Percentiles rank a stretch among this genome's conserved stretches.
Conservation (phyloP, 1,140 invertebrate genomes). For the Camponotus vicinus region DNA sequence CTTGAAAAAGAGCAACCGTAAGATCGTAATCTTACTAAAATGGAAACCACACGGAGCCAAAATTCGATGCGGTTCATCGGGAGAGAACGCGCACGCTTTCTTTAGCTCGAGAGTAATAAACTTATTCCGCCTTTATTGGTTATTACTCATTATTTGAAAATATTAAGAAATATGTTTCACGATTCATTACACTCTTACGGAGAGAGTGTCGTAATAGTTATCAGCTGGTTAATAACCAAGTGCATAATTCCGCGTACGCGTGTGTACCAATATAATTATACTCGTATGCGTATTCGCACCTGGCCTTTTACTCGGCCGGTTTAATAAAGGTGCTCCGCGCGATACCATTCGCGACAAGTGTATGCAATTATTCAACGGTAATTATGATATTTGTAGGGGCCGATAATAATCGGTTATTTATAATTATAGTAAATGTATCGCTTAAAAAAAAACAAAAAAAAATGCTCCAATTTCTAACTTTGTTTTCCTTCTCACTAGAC, state of each 20-base stretch:
- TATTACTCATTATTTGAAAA: conserved; percentile 46
- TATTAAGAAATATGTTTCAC: conserved; percentile 43
- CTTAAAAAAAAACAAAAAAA: neutral
- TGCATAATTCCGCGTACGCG: conserved; percentile 25
- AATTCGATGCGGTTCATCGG: conserved; percentile 9
- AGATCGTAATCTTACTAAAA: conserved; percentile 1
- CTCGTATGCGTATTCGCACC: conserved; percentile 28
- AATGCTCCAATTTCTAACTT: neutral
- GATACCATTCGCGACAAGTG: neutral
- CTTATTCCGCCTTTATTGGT: conserved; percentile 27
- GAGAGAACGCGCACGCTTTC: conserved; percentile 19
- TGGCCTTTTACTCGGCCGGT: conserved; percentile 38
- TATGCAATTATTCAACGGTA: conserved; percentile 30
- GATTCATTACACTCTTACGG: neutral
- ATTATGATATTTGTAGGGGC: conserved; percentile 19
- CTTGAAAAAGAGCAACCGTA: neutral
- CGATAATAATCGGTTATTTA: conserved; percentile 34
- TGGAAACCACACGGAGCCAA: neutral
- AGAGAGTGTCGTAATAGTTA: conserved; percentile 36
- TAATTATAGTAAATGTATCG: neutral
- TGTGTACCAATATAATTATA: neutral
- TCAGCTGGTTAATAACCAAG: conserved; percentile 39
- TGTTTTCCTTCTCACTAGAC: neutral
- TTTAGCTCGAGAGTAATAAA: neutral
- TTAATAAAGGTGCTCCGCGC: conserved; percentile 38